A percentile compares a stretch with the other conserved stretches of the same genome.
These are phyloP conservation scores for Onychostruthus taczanowskii DNA, from an alignment of 2,113 vertebrate genomes.

Conservation along the genomic window DNA sequence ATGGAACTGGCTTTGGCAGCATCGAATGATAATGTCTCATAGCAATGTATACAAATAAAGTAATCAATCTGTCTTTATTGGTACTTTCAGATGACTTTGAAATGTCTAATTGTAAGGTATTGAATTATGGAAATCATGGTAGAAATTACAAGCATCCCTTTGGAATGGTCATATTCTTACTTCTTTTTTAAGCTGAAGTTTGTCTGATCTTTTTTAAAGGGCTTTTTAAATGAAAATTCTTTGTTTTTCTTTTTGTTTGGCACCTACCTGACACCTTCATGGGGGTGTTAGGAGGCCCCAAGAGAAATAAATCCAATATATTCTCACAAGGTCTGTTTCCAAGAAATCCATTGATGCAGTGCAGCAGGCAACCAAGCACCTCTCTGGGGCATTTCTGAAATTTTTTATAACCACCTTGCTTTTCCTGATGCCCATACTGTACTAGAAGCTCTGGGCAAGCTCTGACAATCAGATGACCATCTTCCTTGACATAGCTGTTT, in stretches of 20 bases:
- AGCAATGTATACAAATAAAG: constrained; percentile 4
- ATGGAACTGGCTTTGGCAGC: constrained; percentile 18
- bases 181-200: not conserved
- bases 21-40: not conserved
- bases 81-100: constrained; percentile 33
- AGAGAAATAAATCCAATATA: not conserved
- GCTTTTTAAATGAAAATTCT: not conserved
- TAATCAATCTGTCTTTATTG: constrained; percentile 41
- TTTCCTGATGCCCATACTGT: not conserved
- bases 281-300: not conserved
- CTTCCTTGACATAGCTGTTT: not conserved
- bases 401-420: not conserved
- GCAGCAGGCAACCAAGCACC: not conserved
- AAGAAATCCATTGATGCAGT: not conserved
- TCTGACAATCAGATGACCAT: not conserved
- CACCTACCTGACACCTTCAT: not conserved
- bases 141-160: not conserved
- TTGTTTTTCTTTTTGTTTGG: not conserved
- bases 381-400: not conserved
- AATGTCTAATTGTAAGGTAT: not conserved
- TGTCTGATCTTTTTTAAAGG: not conserved
- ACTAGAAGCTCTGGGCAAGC: not conserved
- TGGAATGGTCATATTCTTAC: not conserved
- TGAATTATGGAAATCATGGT: not conserved
- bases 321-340: not conserved